Evolutionary conservation across 2,797 vertebrate species (phyloP), one percentile per base, ranked within the genome.

Genomic region (Leptodactylus fallax): DNA sequence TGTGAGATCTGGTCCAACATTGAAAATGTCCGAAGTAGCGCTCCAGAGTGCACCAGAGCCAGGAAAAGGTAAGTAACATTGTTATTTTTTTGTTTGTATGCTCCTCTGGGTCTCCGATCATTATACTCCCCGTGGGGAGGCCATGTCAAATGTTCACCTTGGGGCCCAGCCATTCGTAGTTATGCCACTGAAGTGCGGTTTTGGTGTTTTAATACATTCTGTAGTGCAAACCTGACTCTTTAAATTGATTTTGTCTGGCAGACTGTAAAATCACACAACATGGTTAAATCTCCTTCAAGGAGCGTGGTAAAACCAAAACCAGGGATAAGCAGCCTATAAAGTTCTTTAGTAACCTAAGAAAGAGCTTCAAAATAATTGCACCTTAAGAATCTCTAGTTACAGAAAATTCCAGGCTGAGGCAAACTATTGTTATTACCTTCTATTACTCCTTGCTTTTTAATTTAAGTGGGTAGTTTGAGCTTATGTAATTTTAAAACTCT

Each of bases 331-430:
- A 47, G 60, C 58, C 58, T n/a, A 72, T 60, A 58, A 79, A 69
- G 23, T 63, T 84, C 47, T 21, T 65, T 21, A 87, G 61, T 74
- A 87, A 84, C 19, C 3, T 21, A 88, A 67, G n/a, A 55, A 88
- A 67, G n/a, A 55, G 61, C 49, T 67, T 49, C 55, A 60, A 74
- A 72, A 25, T 60, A 88, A 88, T 72, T 69, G 53, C 17, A 47
- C 51, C 36, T 65, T 81, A 23, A 53, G 77, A 61, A 74, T 85
- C 82, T 88, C 82, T 17, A 9, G 60, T 88, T 88, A 88, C 87
- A 63, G 55, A 58, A 81, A 79, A 80, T 85, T 78, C 72, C 21
- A 14, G 56, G 63, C 53, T 74, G 74, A 63, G 51, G 61, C 51
- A 67, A 17, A 27, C 65, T 80, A 81, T 85, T 88, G 81, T 88